Evolutionary conservation across 2,888 invertebrate genomes (phyloP), one percentile per base, ranked within the genome.

Genomic region (Endomychus coccineus): DNA sequence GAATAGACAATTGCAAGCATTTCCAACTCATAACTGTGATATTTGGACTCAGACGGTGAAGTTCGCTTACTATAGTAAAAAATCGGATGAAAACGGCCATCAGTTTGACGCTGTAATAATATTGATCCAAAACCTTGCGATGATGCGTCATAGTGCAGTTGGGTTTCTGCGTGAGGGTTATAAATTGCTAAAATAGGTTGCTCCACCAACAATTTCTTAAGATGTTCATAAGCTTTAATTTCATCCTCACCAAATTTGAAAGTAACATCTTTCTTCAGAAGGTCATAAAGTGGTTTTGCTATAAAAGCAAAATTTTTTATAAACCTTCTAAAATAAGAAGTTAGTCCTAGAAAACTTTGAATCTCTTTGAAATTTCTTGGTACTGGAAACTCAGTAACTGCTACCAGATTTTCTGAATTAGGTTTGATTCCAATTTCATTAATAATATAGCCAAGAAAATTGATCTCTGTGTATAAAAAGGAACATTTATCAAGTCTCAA

Each of bases 111-210:
- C 35, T 60, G 59, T 15, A 60, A n/a, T 9, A 60, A 33, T 2
- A 56, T 45, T 1, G 53, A 50, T 0, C 55, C 58, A 30, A 49
- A 58, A 0, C 58, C 56, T 1, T 35, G 5, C 1, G 48, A 24
- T 27, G 54, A 55, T 1, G 54, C 58, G 40, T 60, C 56, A 6
- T 52, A 55, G 30, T 61, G 58, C 12, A 58, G 29, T 34, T 61
- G 52, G 1, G 57, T 58, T 17, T 51, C 46, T 7, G 44, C 36
- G 3, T 31, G 21, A 0, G 55, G 52, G 12, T 48, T 42, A 29
- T 53, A 62, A 4, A 57, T 42, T 4, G 44, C 29, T 11, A 58
- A 42, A 11, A 52, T 42, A 9, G 54, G 51, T 11, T 44, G 11
- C 6, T 6, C 19, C 5, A 19, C 7, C n/a, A n/a, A n/a, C n/a